These are phyloP conservation scores for Dendrocincla fuliginosa DNA, from an alignment of 2,797 vertebrate genomes.

Conservation along the genomic window DNA sequence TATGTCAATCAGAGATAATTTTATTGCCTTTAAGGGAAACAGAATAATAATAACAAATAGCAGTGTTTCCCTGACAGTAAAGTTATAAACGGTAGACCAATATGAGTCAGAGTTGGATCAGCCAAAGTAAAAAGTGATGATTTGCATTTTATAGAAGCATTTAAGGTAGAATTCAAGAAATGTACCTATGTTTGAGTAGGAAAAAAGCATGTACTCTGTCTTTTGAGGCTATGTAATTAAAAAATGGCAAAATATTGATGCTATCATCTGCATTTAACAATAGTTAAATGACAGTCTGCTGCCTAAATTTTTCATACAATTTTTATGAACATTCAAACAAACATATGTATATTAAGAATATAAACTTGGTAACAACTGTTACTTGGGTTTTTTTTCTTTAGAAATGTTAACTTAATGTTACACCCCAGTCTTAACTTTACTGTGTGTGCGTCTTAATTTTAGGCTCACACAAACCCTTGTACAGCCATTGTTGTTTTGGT, in stretches of 20 bases:
- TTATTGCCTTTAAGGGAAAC: not conserved
- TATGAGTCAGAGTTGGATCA: not conserved
- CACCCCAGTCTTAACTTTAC: too few species aligned
- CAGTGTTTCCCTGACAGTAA: not conserved
- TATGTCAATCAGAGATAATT: not conserved
- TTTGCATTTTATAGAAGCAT: not conserved
- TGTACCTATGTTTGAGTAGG: not conserved
- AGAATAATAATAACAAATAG: not conserved
- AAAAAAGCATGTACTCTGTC: not conserved
- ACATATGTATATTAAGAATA: not conserved
- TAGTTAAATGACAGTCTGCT: not conserved
- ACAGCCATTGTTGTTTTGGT: too few species aligned
- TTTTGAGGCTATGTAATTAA: not conserved
- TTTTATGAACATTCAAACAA: not conserved
- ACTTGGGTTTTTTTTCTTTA: not conserved
- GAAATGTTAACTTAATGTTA: not conserved
- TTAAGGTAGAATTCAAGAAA: not conserved
- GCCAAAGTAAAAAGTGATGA: not conserved
- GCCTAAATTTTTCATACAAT: not conserved
- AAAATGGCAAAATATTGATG: not conserved
- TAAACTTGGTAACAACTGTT: not conserved
- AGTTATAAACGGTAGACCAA: not conserved
- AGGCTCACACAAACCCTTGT: too few species aligned
- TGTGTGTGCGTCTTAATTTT: too few species aligned
- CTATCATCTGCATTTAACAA: not conserved